Evolutionary conservation across 2,797 vertebrate genomes (phyloP).

Genomic region (Acanthornis magna): DNA sequence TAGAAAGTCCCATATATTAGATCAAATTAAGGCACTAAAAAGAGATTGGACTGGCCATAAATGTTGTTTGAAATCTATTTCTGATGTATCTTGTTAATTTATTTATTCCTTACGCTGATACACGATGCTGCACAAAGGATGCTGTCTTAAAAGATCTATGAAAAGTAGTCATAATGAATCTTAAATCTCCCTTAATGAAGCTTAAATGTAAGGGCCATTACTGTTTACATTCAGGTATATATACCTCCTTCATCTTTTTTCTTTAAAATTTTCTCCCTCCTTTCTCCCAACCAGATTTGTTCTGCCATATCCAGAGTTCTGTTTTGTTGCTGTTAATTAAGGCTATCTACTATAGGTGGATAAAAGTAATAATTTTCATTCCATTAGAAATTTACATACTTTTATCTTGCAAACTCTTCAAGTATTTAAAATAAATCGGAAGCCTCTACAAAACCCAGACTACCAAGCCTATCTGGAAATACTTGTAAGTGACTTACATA

Average conservation of each 20-base stretch:
- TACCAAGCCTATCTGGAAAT: neutral
- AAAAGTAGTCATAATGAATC: neutral
- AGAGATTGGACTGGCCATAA: neutral
- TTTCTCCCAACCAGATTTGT: neutral
- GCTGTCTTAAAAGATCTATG: neutral
- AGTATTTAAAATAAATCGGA: neutral
- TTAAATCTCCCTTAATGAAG: neutral
- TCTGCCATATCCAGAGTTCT: neutral
- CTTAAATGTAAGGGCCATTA: neutral
- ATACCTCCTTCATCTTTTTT: neutral
- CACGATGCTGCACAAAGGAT: neutral
- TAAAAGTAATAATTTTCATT: neutral
- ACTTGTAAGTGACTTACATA: neutral
- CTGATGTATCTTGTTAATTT: neutral
- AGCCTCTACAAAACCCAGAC: neutral
- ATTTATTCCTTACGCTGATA: neutral
- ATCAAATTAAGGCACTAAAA: neutral
- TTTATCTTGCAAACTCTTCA: neutral
- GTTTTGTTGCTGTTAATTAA: neutral
- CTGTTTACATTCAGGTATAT: neutral
- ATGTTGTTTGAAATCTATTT: neutral
- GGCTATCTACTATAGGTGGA: neutral
- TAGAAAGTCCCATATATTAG: neutral
- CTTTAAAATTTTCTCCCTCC: neutral
- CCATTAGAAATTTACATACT: neutral